Evolutionary conservation across 2,113 vertebrate species (phyloP).

Genomic region (Meleagris gallopavo): DNA sequence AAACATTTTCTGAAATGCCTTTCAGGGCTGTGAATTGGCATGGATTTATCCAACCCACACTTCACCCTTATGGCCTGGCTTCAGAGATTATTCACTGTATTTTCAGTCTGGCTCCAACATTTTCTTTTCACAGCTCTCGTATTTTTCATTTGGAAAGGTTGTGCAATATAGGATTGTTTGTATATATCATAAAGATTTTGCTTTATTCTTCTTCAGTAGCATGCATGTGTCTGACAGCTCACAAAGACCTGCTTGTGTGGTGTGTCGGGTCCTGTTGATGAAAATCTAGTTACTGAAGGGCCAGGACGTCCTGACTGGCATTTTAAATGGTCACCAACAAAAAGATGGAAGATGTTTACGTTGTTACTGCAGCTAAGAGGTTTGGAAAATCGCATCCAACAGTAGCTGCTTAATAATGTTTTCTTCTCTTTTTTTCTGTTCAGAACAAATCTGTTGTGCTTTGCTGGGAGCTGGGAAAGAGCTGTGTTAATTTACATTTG

Average conservation of each 20-base stretch:
- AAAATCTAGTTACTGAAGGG: background rate
- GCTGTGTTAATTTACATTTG: background rate
- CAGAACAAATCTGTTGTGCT: background rate
- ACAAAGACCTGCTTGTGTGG: background rate
- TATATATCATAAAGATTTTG: background rate
- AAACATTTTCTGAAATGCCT: background rate
- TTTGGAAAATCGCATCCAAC: background rate
- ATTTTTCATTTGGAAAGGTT: background rate
- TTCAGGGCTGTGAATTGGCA: background rate
- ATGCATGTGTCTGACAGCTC: background rate
- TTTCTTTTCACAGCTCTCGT: background rate
- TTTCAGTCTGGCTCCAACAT: background rate
- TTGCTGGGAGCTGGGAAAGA: background rate
- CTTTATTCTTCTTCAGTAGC: background rate
- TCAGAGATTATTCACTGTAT: background rate
- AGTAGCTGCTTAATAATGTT: background rate
- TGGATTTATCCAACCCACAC: background rate
- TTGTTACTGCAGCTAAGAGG: background rate
- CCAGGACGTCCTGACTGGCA: background rate
- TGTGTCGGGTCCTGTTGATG: background rate
- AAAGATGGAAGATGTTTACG: background rate
- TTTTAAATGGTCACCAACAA: background rate
- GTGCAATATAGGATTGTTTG: background rate
- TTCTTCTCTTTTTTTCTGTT: background rate
- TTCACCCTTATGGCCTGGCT: background rate